Percentiles rank a stretch among this genome's conserved stretches.
Conservation (phyloP, 2,113 vertebrate species). For the Cynocephalus volans region DNA sequence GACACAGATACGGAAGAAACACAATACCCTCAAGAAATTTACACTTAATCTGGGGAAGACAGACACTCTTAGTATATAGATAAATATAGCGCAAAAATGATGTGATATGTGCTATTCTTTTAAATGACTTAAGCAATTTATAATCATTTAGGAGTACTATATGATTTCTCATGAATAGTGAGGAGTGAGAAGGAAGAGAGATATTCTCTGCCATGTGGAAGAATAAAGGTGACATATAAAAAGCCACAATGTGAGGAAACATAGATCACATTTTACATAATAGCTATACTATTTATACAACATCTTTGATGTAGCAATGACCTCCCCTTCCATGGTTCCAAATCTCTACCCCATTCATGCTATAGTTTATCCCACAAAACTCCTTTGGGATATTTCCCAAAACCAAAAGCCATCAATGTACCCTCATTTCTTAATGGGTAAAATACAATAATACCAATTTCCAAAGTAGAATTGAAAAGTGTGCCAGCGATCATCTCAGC, state of each 20-base stretch:
- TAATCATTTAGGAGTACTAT: neutral
- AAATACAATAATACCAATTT: neutral
- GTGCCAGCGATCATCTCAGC: neutral
- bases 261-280: constrained; percentile 11
- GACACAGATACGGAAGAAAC: neutral
- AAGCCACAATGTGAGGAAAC: neutral
- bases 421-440: neutral
- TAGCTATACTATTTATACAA: neutral
- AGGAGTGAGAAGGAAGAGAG: neutral
- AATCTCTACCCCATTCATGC: neutral
- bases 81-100: neutral
- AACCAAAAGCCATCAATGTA: neutral
- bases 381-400: neutral
- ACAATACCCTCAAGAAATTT: neutral
- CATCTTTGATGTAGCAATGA: neutral
- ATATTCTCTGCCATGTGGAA: neutral
- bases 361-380: constrained; percentile 22
- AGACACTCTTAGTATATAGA: neutral
- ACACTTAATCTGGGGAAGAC: neutral
- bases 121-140: neutral
- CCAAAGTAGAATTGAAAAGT: neutral
- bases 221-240: neutral
- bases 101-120: neutral
- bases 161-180: neutral
- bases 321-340: neutral